Conservation (phyloP, 2,888 invertebrate species). For the Agriopis leucophaearia region DNA sequence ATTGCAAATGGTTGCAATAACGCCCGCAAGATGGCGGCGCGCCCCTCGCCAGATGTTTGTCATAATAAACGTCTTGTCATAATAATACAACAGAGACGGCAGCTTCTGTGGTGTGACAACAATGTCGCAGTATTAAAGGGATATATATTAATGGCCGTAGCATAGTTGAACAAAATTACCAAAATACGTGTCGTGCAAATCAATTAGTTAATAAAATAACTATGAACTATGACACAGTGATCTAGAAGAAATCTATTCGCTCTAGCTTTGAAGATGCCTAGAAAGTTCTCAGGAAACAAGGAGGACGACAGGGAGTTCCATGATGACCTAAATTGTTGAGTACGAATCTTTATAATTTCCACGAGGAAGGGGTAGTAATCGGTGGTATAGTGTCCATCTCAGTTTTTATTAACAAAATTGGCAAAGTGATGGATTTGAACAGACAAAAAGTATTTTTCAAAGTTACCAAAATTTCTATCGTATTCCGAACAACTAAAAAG, state of each 20-base stretch:
- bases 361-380: too few species aligned
- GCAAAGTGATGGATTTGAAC: background rate
- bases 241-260: too few species aligned
- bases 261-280: too few species aligned
- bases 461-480: background rate
- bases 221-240: too few species aligned
- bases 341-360: too few species aligned
- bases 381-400: background rate
- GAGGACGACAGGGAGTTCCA: too few species aligned
- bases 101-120: conserved; percentile 8
- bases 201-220: background rate
- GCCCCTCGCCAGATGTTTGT: conserved; percentile 49
- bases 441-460: background rate
- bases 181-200: background rate
- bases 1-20: conserved; percentile 52
- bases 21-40: conserved; percentile 57
- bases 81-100: conserved; percentile 12
- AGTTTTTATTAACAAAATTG: background rate
- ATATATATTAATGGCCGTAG: too few species aligned
- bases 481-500: background rate
- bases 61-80: conserved; percentile 50
- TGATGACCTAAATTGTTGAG: too few species aligned
- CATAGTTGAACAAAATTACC: background rate
- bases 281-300: too few species aligned
- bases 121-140: background rate